Evolutionary conservation across 2,888 invertebrate species (phyloP).

Genomic region (Agrochola litura): DNA sequence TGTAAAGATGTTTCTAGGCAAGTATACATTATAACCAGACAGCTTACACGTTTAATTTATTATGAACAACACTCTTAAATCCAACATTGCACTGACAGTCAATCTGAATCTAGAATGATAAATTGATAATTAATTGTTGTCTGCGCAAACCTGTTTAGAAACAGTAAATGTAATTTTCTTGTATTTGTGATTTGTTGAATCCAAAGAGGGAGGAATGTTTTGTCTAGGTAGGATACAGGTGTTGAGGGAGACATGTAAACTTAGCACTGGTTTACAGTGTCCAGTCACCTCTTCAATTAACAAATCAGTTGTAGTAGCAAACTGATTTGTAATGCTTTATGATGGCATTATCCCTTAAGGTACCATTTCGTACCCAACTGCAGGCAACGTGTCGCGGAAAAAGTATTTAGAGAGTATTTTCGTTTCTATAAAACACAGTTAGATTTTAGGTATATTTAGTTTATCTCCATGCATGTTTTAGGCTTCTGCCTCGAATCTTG

Average conservation of each 20-base stretch:
- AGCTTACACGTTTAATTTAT: constrained; percentile 13
- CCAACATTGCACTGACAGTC: neutral
- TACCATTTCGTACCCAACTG: no score
- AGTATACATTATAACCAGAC: neutral
- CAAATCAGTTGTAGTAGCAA: neutral
- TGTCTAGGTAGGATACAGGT: neutral
- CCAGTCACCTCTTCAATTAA: neutral
- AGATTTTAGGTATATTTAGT: no score
- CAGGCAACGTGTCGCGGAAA: no score
- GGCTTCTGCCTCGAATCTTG: no score
- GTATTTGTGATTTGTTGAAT: neutral
- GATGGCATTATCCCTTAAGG: no score
- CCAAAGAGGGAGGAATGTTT: neutral
- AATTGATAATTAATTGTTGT: neutral
- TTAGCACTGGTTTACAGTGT: no score
- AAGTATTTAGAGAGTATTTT: no score
- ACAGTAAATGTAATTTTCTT: neutral
- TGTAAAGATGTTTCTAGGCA: constrained; percentile 16
- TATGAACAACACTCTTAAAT: neutral
- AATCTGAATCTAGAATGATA: neutral
- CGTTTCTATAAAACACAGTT: no score
- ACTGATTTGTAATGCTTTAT: no score
- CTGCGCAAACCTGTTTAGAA: neutral
- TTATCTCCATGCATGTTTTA: no score
- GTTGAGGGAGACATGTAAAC: neutral